Base-by-base conservation (phyloP, 2,113 vertebrate species). In the Austrofundulus limnaeus region DNA sequence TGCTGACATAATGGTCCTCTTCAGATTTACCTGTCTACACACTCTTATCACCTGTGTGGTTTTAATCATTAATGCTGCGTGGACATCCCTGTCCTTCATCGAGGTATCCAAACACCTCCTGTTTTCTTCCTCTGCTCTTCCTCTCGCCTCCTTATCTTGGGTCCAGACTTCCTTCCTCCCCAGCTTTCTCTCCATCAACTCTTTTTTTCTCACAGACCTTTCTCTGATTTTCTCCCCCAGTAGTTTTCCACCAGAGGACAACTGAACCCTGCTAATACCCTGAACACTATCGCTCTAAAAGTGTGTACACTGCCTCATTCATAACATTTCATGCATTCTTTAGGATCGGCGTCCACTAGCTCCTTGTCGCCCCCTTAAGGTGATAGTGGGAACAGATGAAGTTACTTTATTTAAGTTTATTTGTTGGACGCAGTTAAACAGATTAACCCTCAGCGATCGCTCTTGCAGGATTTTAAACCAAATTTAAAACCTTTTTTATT, bases 121-220 rank as follows among this genome's bases (percentile, higher is more conserved):
- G 77, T 81, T 77, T 73, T 75, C 70, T 73, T 75, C 70, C 58
- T 60, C 11, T 11, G 51, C 77, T 89, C 87, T 85, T 89, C 88
- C 87, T 85, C 75, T 81, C 13, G 3, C 61, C 62, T 85, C 72
- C 88, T 91, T 92, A 91, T 92, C 91, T 80, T 61, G 56, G 57
- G 72, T 75, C 80, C 89, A 90, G 88, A 91, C 88, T 91, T 92
- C 90, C 89, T 88, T 57, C 51, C 69, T 55, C 64, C 41, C 43
- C 50, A 54, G 65, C 28, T 47, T 57, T 66, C 70, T 61, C 72
- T 39, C 47, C 77, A 59, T 71, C 42, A 50, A n/a, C 41, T 57
- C 66, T 53, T 41, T 77, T 39, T 64, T 73, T 72, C 66, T 75
- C 73, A 89, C 84, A 84, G 62, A 78, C 77, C 74, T 71, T 80